Evolutionary conservation across 2,113 vertebrate species (phyloP), one percentile per base, ranked within the genome.

Genomic region (Ptilorrhoa leucosticta): DNA sequence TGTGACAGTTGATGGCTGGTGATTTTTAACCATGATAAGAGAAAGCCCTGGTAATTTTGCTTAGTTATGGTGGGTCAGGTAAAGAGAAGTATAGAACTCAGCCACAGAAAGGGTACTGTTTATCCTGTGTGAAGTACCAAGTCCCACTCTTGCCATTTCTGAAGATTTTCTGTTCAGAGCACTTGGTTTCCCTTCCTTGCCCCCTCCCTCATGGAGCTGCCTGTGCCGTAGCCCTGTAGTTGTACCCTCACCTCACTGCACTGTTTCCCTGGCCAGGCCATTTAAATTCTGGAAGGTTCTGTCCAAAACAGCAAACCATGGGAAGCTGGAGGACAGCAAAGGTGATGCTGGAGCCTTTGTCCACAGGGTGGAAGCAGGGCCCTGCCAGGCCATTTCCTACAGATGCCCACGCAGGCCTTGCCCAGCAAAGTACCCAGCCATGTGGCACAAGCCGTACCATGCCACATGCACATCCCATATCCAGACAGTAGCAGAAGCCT

Each of bases 371-470:
- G 28, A 51, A 80, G 28, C 35, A 40, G 57, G 30, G 64, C 45
- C 14, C 42, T 79, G 70, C 69, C 45, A 1, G n/a, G 16, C 51
- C 50, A 3, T 45, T 70, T 77, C 13, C 65, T 15, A 1, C 26
- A 51, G 51, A 3, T 26, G 37, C 27, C 48, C n/a, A 2, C 13
- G n/a, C 39, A 79, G 63, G 27, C 22, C 31, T 65, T 57, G 21
- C n/a, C 71, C 45, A 60, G 75, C 18, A n/a, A 47, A 13, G 2
- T 5, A 40, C 28, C 54, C 58, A 13, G 58, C 37, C 37, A 2
- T 0, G 2, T 19, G 66, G 53, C 89, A 47, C 47, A 47, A 54
- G 27, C 87, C 2, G 0, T 7, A 1, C 51, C 1, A 2, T 40
- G 58, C 9, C 30, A 15, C 10, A 0, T 0, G 44, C 33, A 10